These are phyloP conservation scores for Galleria mellonella DNA, from an alignment of 1,140 invertebrate genomes.

Conservation along the genomic window DNA sequence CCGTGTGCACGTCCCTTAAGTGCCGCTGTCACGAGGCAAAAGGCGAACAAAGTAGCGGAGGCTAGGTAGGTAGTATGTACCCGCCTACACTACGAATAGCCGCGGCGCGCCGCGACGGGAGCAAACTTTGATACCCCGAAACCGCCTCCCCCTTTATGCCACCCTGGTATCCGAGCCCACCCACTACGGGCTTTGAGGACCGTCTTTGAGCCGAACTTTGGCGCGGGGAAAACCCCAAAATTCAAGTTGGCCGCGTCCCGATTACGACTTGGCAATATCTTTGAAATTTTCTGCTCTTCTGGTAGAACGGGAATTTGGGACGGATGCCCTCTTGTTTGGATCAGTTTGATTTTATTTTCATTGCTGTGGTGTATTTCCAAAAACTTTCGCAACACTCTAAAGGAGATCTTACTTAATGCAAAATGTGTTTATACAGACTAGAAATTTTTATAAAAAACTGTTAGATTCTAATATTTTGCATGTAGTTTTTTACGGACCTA, in stretches of 20 bases:
- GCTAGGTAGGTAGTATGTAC: too few relatives aligned
- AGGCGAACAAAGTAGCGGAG: constrained; percentile 60
- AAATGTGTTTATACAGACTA: too few relatives aligned
- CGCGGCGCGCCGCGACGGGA: constrained; percentile 32
- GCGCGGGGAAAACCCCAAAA: constrained; percentile 65
- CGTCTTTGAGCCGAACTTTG: constrained; percentile 66
- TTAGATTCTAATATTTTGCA: too few relatives aligned
- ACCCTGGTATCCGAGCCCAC: constrained; percentile 55
- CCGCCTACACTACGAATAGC: constrained; percentile 52
- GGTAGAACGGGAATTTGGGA: constrained; percentile 10
- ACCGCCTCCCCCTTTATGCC: constrained; percentile 44
- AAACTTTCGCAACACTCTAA: too few relatives aligned
- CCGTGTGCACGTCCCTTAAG: constrained; percentile 63
- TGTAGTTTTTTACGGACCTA: too few relatives aligned
- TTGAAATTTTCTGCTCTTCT: constrained; percentile 61
- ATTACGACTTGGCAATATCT: constrained; percentile 68
- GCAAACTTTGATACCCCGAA: constrained; percentile 66
- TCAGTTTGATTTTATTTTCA: too few relatives aligned
- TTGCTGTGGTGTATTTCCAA: too few relatives aligned
- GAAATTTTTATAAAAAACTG: too few relatives aligned
- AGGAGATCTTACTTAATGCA: too few relatives aligned
- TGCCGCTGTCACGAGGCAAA: constrained; percentile 64
- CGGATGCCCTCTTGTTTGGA: too few relatives aligned
- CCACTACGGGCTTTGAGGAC: constrained; percentile 61
- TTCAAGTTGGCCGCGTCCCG: constrained; percentile 52